Conservation (phyloP, 2,113 vertebrate species). For the Oxyruncus cristatus region DNA sequence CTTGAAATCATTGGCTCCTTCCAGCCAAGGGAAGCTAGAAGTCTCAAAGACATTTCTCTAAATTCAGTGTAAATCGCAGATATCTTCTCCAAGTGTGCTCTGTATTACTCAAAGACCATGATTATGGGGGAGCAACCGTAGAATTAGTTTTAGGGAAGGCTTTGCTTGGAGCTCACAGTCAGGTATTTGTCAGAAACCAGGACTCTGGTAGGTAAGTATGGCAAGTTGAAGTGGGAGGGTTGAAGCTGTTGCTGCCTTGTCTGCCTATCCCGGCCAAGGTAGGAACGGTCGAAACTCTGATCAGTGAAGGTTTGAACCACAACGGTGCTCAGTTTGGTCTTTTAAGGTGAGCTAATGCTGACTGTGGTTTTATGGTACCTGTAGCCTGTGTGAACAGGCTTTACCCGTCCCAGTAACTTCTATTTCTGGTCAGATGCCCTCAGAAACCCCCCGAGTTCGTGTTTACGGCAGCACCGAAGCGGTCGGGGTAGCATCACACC, state of each 20-base stretch:
- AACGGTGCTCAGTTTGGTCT: not conserved
- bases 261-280: not conserved
- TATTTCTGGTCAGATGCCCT: not conserved
- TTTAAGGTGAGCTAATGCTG: not conserved
- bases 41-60: not conserved
- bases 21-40: not conserved
- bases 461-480: rapidly evolving
- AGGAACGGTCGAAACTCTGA: not conserved
- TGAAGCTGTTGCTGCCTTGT: not conserved
- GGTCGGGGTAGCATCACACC: rapidly evolving
- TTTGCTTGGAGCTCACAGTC: not conserved
- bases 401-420: not conserved
- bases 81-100: not conserved
- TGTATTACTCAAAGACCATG: not conserved
- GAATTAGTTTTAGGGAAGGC: not conserved
- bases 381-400: not conserved
- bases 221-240: not conserved
- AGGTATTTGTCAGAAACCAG: not conserved
- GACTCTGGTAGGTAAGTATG: rapidly evolving
- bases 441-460: rapidly evolving
- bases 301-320: not conserved
- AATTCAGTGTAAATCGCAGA: not conserved
- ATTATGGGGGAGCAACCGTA: not conserved
- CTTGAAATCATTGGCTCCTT: not conserved
- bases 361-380: not conserved